Evolutionary conservation across 2,113 vertebrate genomes (phyloP), one percentile per base, ranked within the genome.

Genomic region (Origma solitaria): DNA sequence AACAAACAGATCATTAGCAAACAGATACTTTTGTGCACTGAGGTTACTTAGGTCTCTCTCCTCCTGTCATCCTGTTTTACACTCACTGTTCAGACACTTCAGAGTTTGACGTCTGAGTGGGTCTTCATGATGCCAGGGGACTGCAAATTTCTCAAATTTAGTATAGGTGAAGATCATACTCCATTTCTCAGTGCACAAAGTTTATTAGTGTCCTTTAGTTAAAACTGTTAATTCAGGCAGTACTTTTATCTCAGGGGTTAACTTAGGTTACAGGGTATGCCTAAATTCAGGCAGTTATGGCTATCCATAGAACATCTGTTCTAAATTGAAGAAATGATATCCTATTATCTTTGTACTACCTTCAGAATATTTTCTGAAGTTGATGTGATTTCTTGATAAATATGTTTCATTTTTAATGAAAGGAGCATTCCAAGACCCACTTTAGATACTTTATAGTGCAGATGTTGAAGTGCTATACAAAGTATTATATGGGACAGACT

Each of bases 1-100:
- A 96, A 40, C 94, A 95, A 95, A 95, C 93, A 95, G 35, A 37
- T 93, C 87, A 80, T 93, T 77, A 90, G 90, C 91, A 95, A 96
- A 96, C 88, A 97, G 86, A 24, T 86, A 83, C 57, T 84, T 81
- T 8, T 42, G 56, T 77, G 58, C 68, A 58, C 94, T 38, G 71
- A 65, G 49, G 54, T 94, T 80, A 45, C 82, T 83, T 78, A 64
- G 42, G 76, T 53, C 88, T 76, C 81, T 76, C 61, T 95, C 60
- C 12, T 83, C 35, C 66, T n/a, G 17, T 35, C 62, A 57, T 45
- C n/a, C n/a, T 0, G 0, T 38, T 90, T 80, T 73, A 20, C 80
- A 70, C 35, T 83, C 44, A 2, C 62, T 73, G 35, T 45, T 86
- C 68, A 51, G 76, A 62, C 57, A 35, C 37, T 69, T 37, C n/a